Evolutionary conservation across 2,888 invertebrate species (phyloP).

Genomic region (Stratiomys singularior): DNA sequence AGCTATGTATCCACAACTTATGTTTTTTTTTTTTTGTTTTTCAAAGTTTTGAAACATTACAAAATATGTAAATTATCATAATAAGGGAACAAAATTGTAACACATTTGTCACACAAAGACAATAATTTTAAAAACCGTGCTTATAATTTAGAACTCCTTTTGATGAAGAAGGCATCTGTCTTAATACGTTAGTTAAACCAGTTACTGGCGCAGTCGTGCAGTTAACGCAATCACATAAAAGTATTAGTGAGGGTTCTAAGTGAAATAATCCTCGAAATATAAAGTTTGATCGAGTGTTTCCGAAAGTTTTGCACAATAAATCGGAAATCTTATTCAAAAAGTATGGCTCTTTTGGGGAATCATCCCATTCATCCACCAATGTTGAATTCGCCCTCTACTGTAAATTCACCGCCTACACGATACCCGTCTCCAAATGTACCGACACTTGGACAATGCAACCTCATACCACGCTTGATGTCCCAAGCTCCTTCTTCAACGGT

Average conservation of each 20-base stretch:
- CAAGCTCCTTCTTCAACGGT: neutral
- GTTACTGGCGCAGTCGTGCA: neutral
- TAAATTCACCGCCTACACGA: too few relatives aligned
- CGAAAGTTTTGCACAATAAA: neutral
- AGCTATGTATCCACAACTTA: too few relatives aligned
- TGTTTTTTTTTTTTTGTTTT: too few relatives aligned
- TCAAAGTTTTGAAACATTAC: too few relatives aligned
- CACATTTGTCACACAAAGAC: too few relatives aligned
- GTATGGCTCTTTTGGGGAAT: neutral
- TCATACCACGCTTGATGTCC: neutral
- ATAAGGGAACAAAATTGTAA: too few relatives aligned
- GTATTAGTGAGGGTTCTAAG: neutral
- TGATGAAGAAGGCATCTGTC: too few relatives aligned
- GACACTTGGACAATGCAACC: neutral
- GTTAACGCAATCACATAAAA: neutral
- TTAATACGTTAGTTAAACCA: too few relatives aligned
- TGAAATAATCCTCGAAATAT: neutral
- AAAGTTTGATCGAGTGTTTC: neutral
- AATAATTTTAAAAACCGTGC: too few relatives aligned
- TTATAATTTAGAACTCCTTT: too few relatives aligned
- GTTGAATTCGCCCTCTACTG: neutral
- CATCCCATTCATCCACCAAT: neutral
- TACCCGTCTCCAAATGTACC: neutral
- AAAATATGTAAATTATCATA: too few relatives aligned
- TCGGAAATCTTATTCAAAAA: too few relatives aligned